Evolutionary conservation across 2,888 invertebrate species (phyloP).

Genomic region (Troglohyphantes excavatus): DNA sequence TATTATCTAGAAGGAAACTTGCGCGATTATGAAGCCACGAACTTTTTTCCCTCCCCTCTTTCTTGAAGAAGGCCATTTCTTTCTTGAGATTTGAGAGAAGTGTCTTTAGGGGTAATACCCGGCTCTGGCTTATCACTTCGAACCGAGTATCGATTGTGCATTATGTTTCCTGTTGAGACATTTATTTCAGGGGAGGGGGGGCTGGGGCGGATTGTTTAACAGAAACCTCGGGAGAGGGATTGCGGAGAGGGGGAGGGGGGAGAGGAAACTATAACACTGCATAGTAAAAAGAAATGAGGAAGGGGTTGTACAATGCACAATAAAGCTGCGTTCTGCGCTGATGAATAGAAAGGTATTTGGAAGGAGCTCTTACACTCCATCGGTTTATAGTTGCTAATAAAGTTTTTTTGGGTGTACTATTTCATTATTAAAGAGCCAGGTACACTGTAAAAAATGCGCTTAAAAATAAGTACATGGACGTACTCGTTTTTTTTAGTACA

Average conservation of each 20-base stretch:
- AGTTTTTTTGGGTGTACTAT: no score
- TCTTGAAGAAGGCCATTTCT: constrained; percentile 5
- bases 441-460: no score
- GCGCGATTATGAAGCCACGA: constrained; percentile 2
- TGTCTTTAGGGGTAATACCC: constrained; percentile 23
- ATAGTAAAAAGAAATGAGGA: constrained; percentile 6
- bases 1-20: neutral
- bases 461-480: no score
- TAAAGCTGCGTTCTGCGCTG: no score
- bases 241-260: neutral
- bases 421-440: no score
- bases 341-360: no score
- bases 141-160: constrained; percentile 28
- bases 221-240: neutral
- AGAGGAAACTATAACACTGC: neutral
- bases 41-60: neutral
- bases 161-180: constrained; percentile 21
- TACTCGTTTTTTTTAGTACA: no score
- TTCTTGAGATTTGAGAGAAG: neutral
- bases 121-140: constrained; percentile 38
- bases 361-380: no score
- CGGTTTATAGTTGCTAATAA: no score
- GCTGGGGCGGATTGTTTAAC: neutral
- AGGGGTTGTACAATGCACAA: neutral
- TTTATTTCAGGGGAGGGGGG: constrained; percentile 14